Percentiles rank a stretch among this genome's conserved stretches.
Conservation (phyloP, 2,797 vertebrate species). For the Enteromius fasciolatus region DNA sequence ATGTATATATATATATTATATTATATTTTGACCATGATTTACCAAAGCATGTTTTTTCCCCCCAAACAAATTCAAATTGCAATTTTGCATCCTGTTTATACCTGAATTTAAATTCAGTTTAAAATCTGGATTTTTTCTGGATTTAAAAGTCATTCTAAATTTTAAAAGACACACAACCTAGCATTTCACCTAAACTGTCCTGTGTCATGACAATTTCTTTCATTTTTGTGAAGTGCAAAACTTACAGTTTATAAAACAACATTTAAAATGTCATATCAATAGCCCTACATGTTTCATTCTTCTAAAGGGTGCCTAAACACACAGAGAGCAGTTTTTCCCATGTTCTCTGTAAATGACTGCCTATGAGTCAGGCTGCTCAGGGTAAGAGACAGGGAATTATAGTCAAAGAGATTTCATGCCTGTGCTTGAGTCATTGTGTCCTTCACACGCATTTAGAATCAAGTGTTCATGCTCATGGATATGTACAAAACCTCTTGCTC, state of each 20-base stretch:
- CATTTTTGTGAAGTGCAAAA: background rate
- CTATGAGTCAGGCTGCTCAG: background rate
- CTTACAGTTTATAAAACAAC: background rate
- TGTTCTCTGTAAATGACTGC: background rate
- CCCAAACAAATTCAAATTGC: background rate
- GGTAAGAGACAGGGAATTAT: slow-evolving; percentile 2
- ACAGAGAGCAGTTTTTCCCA: background rate
- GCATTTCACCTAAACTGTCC: background rate
- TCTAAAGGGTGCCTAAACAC: background rate
- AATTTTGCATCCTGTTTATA: background rate
- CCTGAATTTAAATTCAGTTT: background rate
- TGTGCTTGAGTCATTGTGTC: slow-evolving; percentile 17
- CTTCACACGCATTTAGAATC: background rate
- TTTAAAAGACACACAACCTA: background rate
- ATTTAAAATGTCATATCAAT: background rate
- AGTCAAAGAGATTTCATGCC: slow-evolving; percentile 24
- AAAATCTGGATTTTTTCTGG: background rate
- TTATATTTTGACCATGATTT: background rate
- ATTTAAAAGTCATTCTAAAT: background rate
- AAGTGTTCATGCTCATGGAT: background rate
- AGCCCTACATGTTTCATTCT: background rate
- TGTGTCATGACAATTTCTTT: background rate
- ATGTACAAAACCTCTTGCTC: background rate
- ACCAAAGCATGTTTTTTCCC: background rate
- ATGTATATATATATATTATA: background rate